phyloP scores from a whole-genome alignment of 1,140 invertebrate species.

The Cepaea nemoralis region DNA sequence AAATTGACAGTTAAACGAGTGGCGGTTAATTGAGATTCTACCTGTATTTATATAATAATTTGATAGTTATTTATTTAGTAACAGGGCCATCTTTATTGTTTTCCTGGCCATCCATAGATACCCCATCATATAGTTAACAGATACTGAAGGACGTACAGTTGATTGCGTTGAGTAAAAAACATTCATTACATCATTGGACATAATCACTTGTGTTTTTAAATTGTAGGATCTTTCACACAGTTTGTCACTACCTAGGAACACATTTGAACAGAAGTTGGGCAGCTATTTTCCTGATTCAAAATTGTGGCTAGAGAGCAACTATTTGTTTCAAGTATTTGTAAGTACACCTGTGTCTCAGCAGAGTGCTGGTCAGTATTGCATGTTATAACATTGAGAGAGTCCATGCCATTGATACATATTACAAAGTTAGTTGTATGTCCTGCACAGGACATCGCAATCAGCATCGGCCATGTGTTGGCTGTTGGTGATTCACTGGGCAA shows the following conservation, averaged over 20 bases:
- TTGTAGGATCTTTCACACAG: constrained; percentile 8
- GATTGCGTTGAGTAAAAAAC: background rate
- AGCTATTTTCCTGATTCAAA: background rate
- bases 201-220: background rate
- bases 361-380: no score
- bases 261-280: background rate
- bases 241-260: background rate
- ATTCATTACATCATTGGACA: background rate
- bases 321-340: background rate
- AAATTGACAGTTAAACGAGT: no score
- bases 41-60: no score
- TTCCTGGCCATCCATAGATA: background rate
- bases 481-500: no score
- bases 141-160: background rate
- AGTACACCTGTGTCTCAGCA: background rate
- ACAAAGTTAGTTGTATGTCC: no score
- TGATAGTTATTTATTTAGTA: background rate
- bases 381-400: no score
- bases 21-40: no score
- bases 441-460: no score
- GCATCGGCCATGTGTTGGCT: no score
- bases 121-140: background rate
- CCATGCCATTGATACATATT: no score
- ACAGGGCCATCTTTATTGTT: background rate
- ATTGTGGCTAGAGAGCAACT: background rate